These are phyloP conservation scores for Hemichromis elongatus DNA, from an alignment of 2,113 vertebrate genomes.

Conservation along the genomic window DNA sequence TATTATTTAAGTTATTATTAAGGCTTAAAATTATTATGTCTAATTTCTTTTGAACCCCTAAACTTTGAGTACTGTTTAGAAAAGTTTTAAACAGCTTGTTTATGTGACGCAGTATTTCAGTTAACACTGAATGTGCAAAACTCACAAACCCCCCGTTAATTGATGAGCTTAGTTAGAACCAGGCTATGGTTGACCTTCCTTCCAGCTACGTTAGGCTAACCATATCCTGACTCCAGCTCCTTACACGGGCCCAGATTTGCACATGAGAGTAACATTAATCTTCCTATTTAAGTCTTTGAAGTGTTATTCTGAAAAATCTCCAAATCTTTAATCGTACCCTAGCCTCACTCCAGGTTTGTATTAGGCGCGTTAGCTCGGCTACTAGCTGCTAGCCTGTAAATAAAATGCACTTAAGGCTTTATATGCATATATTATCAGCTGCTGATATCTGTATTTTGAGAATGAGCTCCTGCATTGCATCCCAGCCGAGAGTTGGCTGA, in stretches of 20 bases:
- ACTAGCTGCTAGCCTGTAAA: background rate
- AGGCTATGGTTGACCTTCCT: background rate
- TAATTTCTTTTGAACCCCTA: background rate
- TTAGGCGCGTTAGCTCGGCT: background rate
- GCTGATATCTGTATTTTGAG: background rate
- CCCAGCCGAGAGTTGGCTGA: background rate
- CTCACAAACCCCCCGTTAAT: background rate
- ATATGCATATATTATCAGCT: background rate
- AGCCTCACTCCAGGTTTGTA: background rate
- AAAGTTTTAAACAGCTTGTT: background rate
- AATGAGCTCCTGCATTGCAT: background rate
- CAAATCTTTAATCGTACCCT: background rate
- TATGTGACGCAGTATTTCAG: background rate
- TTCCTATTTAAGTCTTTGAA: background rate
- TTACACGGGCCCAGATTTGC: background rate
- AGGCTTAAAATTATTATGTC: background rate
- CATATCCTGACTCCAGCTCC: background rate
- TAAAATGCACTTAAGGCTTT: background rate
- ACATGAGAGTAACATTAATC: background rate
- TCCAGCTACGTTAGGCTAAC: background rate
- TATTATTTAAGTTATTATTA: background rate
- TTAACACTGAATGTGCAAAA: background rate
- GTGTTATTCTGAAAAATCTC: background rate
- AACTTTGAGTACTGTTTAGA: accelerated
- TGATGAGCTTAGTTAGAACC: background rate